phyloP scores from a whole-genome alignment of 2,113 vertebrate genomes.

The Penelope pileata region DNA sequence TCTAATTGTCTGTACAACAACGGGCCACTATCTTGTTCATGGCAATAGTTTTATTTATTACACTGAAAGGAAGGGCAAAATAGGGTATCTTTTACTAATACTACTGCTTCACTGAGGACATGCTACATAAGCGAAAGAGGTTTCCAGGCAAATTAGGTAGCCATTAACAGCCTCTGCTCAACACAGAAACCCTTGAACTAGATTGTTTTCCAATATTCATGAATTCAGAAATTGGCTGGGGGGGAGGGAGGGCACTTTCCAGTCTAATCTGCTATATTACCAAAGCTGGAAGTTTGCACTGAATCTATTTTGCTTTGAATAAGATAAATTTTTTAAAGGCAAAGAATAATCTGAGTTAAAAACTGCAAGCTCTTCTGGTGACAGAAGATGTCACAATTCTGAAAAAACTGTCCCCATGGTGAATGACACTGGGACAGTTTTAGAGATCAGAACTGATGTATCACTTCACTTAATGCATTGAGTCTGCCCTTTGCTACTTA shows the following conservation, averaged over 20 bases:
- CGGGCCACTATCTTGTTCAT: background rate
- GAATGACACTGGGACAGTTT: background rate
- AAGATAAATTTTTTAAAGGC: background rate
- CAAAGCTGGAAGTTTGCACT: background rate
- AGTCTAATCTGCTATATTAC: background rate
- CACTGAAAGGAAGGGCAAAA: background rate
- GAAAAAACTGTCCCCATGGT: background rate
- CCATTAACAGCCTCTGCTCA: background rate
- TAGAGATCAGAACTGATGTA: background rate
- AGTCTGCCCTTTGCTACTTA: background rate
- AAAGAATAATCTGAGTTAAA: background rate
- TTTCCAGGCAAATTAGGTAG: background rate
- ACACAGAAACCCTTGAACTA: background rate
- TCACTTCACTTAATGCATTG: background rate
- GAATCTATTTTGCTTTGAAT: background rate
- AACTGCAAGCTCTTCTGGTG: background rate
- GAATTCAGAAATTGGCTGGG: background rate
- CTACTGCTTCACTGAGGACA: background rate
- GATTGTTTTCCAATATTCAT: background rate
- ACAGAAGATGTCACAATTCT: background rate
- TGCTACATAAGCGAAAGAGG: background rate
- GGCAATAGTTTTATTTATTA: background rate
- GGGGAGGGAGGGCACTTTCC: background rate
- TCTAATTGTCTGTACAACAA: background rate
- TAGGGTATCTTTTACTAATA: background rate